Base-by-base conservation (phyloP, 2,888 invertebrate genomes). In the Aquatica leii region DNA sequence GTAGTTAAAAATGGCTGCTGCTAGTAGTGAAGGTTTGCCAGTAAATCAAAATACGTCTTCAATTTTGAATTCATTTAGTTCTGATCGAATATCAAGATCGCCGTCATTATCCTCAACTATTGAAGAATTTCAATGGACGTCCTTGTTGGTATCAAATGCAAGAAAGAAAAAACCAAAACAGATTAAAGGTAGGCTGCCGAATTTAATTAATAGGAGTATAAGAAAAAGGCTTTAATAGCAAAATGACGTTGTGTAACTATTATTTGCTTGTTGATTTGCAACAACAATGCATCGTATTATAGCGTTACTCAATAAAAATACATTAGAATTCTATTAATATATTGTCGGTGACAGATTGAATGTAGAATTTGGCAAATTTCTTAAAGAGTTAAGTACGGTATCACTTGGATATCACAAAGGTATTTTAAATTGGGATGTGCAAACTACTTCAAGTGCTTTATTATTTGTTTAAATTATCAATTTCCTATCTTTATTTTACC, bases 91-190 rank as follows among this genome's bases (percentile, higher is more conserved):
- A 59, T 85, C 85, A 53, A 81, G 85, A 75, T 87, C 87, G 20
- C 84, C 86, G 8, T 86, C 87, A 37, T 78, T 84, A 61, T 83
- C 85, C 56, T 87, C 87, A n/a, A 80, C 84, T 43, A 77, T 54
- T 17, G 65, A 82, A 69, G 85, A 86, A 68, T 84, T 79, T 64
- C 77, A 76, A 65, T 81, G 81, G 81, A 76, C 77, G n/a, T 72
- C 73, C 54, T 67, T 81, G 51, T 69, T 82, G 41, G 73, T 79
- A 37, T 78, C 79, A 9, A 70, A 65, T 55, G 67, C 73, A 14
- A 69, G 64, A 49, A 73, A 68, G 35, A 64, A 69, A 64, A 74
- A 71, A 68, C 51, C 54, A 12, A 46, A 50, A 15, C 14, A 17
- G 34, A 17, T 18, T 14, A 51, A 52, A 40, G 59, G 59, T 58